A percentile compares a stretch with the other conserved stretches of the same genome.
Conservation (phyloP, 2,888 invertebrate genomes). For the Chymomyza procnemis region DNA sequence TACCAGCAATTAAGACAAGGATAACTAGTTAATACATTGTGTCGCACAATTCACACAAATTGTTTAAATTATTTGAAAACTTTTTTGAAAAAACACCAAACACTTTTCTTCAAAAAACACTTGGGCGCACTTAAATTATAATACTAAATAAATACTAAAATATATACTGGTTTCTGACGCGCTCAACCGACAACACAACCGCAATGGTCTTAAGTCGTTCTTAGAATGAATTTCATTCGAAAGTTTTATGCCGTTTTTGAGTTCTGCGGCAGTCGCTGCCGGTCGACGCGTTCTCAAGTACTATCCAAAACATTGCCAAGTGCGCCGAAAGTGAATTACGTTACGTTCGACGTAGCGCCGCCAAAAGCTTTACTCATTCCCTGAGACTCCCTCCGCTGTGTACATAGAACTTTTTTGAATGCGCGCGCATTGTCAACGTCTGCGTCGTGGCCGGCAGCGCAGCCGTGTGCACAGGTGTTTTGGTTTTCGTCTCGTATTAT, state of each 20-base stretch:
- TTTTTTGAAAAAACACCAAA: background rate
- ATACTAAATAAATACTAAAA: background rate
- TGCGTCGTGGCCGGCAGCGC: constrained; percentile 9
- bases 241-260: constrained; percentile 52
- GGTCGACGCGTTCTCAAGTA: background rate
- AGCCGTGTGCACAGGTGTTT: constrained; percentile 67
- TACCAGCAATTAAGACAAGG: background rate
- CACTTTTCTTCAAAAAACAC: background rate
- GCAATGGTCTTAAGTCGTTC: constrained; percentile 59
- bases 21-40: background rate
- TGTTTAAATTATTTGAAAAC: background rate
- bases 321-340: background rate
- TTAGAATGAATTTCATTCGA: constrained; percentile 62
- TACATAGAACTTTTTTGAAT: constrained; percentile 38
- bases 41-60: background rate
- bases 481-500: constrained; percentile 43
- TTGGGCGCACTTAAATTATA: constrained; percentile 3
- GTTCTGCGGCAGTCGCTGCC: constrained; percentile 7
- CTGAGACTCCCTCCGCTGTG: constrained; percentile 2
- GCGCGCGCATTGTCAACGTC: constrained; percentile 6
- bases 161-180: background rate
- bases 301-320: background rate
- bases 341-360: background rate
- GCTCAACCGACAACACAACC: constrained; percentile 45
- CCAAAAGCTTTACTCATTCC: constrained; percentile 53